phyloP scores from a whole-genome alignment of 2,888 invertebrate species.

The Rhagonycha fulva region DNA sequence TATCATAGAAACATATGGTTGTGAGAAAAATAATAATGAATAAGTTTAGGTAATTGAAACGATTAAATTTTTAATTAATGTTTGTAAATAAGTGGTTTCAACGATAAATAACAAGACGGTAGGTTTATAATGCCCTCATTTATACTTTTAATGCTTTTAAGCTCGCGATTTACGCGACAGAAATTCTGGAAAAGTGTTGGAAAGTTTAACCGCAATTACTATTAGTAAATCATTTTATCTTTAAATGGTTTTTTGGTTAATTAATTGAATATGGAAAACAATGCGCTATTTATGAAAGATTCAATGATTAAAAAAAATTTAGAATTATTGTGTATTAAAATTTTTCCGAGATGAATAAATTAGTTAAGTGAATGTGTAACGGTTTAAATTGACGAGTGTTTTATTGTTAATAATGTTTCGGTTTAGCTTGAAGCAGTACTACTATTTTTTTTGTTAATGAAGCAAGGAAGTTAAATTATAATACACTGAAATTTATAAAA shows the following conservation, averaged over 20 bases:
- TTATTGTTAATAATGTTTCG: background rate
- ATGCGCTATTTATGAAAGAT: conserved; percentile 12
- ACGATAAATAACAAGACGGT: conserved; percentile 34
- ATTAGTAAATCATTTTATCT: conserved; percentile 30
- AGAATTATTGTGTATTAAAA: background rate
- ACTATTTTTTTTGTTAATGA: background rate
- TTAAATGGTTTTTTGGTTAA: conserved; percentile 22
- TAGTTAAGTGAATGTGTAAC: background rate
- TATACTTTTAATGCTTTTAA: conserved; percentile 36
- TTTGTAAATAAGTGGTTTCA: conserved; percentile 33
- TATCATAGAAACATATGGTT: background rate
- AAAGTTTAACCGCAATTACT: conserved; percentile 36
- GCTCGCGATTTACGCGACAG: conserved; percentile 35
- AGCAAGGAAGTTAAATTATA: background rate
- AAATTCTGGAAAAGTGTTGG: conserved; percentile 34
- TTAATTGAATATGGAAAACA: conserved; percentile 27
- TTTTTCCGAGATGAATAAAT: background rate
- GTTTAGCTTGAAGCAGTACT: background rate
- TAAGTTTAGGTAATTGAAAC: conserved; percentile 12
- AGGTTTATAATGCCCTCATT: conserved; percentile 31
- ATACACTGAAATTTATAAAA: background rate
- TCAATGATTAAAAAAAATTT: background rate
- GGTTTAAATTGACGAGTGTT: background rate
- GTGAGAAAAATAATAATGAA: background rate
- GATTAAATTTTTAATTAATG: conserved; percentile 34